A percentile compares a stretch with the other conserved stretches of the same genome.
phyloP scores from a whole-genome alignment of 2,888 invertebrate species.

The Geotrupes spiniger region DNA sequence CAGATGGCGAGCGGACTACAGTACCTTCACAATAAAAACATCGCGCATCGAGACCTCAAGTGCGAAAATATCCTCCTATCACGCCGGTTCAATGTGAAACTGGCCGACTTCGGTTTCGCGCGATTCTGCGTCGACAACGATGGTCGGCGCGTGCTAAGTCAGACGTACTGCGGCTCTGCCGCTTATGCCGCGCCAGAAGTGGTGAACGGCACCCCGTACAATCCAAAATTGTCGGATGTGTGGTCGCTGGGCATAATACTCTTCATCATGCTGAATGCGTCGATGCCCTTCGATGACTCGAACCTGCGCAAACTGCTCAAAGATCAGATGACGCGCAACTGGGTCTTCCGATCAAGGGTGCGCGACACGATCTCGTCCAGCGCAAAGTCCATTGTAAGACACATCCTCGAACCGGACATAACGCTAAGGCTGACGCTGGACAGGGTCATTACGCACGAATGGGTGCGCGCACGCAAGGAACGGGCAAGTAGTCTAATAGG shows the following conservation, averaged over 20 bases:
- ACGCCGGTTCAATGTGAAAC: conserved; percentile 81
- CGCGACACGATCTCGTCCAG: conserved; percentile 65
- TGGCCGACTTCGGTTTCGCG: conserved; percentile 94
- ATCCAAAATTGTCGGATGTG: conserved; percentile 85
- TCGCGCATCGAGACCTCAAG: conserved; percentile 90
- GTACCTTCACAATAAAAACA: conserved; percentile 80
- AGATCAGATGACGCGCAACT: conserved; percentile 78
- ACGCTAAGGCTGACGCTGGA: conserved; percentile 72
- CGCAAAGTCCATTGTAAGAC: conserved; percentile 74
- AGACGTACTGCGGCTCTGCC: conserved; percentile 94
- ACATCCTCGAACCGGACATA: conserved; percentile 82
- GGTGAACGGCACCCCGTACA: conserved; percentile 83
- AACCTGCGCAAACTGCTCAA: conserved; percentile 78
- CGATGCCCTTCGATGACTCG: conserved; percentile 92
- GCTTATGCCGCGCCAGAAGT: conserved; percentile 94
- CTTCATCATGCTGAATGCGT: conserved; percentile 90
- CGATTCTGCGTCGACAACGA: conserved; percentile 72
- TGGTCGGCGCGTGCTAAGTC: conserved; percentile 75
- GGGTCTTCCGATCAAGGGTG: conserved; percentile 70
- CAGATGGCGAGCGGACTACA: conserved; percentile 82
- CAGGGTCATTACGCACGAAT: conserved; percentile 72
- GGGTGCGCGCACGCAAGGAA: conserved; percentile 66
- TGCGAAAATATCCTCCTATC: conserved; percentile 88
- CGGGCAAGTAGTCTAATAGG: conserved; percentile 59
- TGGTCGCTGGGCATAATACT: conserved; percentile 92